A percentile compares a stretch with the other conserved stretches of the same genome.
Conservation (phyloP, 2,113 vertebrate species). For the Tenebrosternarchus preto region DNA sequence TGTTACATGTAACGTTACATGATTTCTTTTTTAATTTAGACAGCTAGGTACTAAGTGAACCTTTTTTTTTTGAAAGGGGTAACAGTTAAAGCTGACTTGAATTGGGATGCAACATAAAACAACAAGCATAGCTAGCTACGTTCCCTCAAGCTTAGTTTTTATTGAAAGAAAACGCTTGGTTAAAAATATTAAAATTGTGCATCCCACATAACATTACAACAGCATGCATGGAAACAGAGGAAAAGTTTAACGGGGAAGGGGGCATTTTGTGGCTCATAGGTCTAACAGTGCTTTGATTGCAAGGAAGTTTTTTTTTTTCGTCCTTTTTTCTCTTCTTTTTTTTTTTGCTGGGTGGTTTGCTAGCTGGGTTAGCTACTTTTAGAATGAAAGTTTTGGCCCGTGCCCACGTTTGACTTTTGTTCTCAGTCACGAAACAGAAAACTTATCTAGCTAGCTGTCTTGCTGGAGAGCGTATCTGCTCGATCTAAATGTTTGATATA, state of each 20-base stretch:
- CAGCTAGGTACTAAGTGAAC: too few species aligned
- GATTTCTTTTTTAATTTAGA: too few species aligned
- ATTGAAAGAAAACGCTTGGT: too few species aligned
- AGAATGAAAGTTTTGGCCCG: conserved; percentile 24
- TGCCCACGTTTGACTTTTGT: conserved; percentile 20
- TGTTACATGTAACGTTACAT: too few species aligned
- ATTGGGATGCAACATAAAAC: too few species aligned
- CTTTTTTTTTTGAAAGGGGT: too few species aligned
- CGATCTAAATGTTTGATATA: not conserved
- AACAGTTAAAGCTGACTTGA: too few species aligned
- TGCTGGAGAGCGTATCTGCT: not conserved
- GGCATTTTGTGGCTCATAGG: not conserved
- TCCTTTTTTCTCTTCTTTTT: not conserved
- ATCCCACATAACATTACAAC: too few species aligned
- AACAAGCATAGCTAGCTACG: too few species aligned
- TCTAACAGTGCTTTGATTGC: not conserved
- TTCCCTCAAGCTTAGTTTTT: too few species aligned
- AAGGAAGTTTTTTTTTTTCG: not conserved
- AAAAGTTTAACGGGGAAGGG: not conserved
- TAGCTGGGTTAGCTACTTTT: conserved; percentile 18
- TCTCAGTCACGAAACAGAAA: conserved; percentile 9
- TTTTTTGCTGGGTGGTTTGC: not conserved
- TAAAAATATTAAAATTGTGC: too few species aligned
- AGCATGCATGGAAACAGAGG: not conserved
- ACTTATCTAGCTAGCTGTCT: not conserved